Base-by-base conservation (phyloP, 2,797 vertebrate species). In the Eidolon dupreanum region DNA sequence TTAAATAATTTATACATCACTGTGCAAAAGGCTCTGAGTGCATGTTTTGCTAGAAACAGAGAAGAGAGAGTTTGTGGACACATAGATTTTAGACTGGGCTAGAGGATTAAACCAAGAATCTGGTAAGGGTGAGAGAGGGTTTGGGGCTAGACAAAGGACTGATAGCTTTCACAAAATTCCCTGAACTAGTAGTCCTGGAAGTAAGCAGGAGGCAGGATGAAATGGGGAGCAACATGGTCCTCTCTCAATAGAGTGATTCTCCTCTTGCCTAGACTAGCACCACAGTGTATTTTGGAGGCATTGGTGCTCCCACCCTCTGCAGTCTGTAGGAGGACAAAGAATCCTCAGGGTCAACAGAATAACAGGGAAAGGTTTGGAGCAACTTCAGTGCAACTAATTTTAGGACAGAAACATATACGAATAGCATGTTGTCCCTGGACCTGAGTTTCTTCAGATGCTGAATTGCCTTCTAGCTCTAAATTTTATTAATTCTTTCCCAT, bases 231-330 rank as follows among this genome's bases (percentile, higher is more conserved):
- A 3, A 65, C 28, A 2, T 5, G 7, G 26, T 16, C 26, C 17
- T 51, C 28, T 41, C 26, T 61, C 24, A 1, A 16, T 2, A 12
- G 7, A 31, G 33, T 1, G 26, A 22, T 17, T 36, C 57, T 68
- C 4, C 36, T 79, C 46, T 36, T 53, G 16, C 33, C 43, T 66
- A 19, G 17, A 63, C 19, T 41, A 65, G 38, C 6, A 26, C 19
- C 17, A 6, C 5, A 31, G 3, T 3, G 13, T 26, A 26, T 71
- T 9, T 5, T 19, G 20, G 46, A 36, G 11, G 0, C 13, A 0
- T 1, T 26, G 28, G 41, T 8, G 6, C 31, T 38, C 11, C 53
- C 11, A 36, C 33, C n/a, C 28, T 61, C 31, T 91, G 53, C 31
- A 88, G 1, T 77, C 57, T 24, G 7, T 5, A 31, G 9, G 41